These are phyloP conservation scores for Romanogobio albipinnatus DNA, from an alignment of 2,113 vertebrate species.

Conservation along the genomic window DNA sequence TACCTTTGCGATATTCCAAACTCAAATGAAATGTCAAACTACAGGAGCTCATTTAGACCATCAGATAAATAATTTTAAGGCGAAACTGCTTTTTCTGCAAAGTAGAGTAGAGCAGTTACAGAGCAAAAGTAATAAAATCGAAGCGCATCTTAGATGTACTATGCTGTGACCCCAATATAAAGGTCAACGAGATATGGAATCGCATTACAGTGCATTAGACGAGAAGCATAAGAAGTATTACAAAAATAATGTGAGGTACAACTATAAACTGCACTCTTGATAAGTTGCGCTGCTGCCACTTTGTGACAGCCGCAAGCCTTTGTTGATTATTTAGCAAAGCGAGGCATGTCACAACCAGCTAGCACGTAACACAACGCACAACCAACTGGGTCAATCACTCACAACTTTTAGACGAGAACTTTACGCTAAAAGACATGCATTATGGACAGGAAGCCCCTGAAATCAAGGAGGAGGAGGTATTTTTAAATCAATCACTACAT, in stretches of 20 bases:
- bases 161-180: conserved; percentile 23
- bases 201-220: conserved; percentile 46
- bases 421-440: conserved; percentile 42
- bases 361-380: conserved; percentile 26
- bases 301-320: conserved; percentile 50
- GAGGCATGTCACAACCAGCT: conserved; percentile 40
- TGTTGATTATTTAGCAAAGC: conserved; percentile 59
- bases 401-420: conserved; percentile 44
- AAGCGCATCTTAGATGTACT: conserved; percentile 14
- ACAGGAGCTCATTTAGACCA: conserved; percentile 34
- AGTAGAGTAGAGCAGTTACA: background rate
- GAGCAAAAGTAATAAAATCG: conserved; percentile 33
- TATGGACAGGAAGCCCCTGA: conserved; percentile 52
- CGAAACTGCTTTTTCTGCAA: background rate
- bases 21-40: conserved; percentile 47
- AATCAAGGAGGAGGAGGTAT: conserved; percentile 59
- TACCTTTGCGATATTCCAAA: conserved; percentile 22
- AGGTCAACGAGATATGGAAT: conserved; percentile 44
- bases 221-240: conserved; percentile 26
- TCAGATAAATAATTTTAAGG: conserved; percentile 22
- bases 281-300: conserved; percentile 37
- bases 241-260: conserved; percentile 30
- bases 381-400: conserved; percentile 56
- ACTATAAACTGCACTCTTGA: conserved; percentile 39
- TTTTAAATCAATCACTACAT: conserved; percentile 61